A percentile compares a stretch with the other conserved stretches of the same genome.
These are phyloP conservation scores for Danio kyathit DNA, from an alignment of 2,797 vertebrate species.

Conservation along the genomic window DNA sequence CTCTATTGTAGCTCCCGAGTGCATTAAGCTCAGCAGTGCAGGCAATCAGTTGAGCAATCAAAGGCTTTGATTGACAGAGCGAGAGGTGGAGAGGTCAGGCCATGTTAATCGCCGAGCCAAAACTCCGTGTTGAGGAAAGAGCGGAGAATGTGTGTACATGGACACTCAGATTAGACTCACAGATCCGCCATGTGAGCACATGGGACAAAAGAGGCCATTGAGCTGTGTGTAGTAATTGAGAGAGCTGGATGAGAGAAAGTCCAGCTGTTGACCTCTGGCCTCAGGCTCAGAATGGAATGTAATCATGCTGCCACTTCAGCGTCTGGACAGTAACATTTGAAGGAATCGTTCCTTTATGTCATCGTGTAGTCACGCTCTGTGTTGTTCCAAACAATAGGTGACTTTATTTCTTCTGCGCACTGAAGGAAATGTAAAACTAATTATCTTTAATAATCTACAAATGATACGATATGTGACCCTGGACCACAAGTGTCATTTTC, in stretches of 20 bases:
- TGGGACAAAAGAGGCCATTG: constrained; percentile 17
- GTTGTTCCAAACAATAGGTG: not conserved
- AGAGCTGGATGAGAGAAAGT: constrained; percentile 52
- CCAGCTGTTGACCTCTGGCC: constrained; percentile 51
- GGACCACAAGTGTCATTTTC: too few species aligned
- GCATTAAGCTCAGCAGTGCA: constrained; percentile 23
- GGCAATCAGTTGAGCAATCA: constrained; percentile 52
- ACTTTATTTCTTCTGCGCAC: not conserved
- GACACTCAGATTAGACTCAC: constrained; percentile 11
- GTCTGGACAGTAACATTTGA: not conserved
- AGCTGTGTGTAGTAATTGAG: constrained; percentile 23
- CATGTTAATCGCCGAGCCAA: constrained; percentile 25
- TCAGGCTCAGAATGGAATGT: constrained; percentile 16
- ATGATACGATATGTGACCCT: too few species aligned
- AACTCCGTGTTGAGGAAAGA: constrained; percentile 34
- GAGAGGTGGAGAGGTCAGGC: constrained; percentile 42
- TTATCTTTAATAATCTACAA: too few species aligned
- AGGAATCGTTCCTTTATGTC: not conserved
- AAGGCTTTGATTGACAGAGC: constrained; percentile 43
- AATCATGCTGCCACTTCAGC: constrained; percentile 10
- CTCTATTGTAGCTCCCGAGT: constrained; percentile 28
- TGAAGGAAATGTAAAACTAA: too few species aligned
- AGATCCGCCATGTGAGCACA: not conserved
- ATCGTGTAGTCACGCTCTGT: not conserved
- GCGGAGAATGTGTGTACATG: constrained; percentile 8